phyloP scores from a whole-genome alignment of 2,888 invertebrate species.

The Sarcophaga caerulescens region DNA sequence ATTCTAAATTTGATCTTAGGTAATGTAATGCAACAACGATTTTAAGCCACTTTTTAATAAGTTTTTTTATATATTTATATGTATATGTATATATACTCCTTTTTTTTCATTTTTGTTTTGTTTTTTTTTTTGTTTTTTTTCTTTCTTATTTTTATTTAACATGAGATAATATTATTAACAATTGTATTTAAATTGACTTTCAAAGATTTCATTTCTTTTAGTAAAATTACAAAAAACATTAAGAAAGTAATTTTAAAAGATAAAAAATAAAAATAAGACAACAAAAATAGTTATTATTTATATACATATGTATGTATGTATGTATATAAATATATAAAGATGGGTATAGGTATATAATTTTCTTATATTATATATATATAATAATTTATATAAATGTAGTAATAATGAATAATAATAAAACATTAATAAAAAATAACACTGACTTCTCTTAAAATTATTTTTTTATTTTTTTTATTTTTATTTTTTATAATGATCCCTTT shows the following conservation, averaged over 20 bases:
- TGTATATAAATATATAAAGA: too few species aligned
- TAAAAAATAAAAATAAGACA: background rate
- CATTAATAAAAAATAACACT: slow-evolving; percentile 52
- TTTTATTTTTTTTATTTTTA: slow-evolving; percentile 3
- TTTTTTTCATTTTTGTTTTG: too few species aligned
- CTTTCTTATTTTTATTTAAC: too few species aligned
- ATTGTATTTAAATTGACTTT: slow-evolving; percentile 50
- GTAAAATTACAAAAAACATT: slow-evolving; percentile 33
- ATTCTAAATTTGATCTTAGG: too few species aligned
- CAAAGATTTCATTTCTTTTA: background rate
- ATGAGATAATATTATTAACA: background rate
- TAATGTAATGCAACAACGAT: too few species aligned
- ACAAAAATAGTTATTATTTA: background rate
- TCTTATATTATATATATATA: background rate
- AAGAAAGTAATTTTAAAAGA: background rate
- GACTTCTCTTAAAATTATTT: slow-evolving; percentile 15
- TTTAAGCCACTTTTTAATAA: too few species aligned
- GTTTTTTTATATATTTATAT: too few species aligned
- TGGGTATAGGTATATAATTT: background rate
- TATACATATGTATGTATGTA: slow-evolving; percentile 22
- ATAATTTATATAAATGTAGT: background rate
- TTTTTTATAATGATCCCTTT: slow-evolving; percentile 28
- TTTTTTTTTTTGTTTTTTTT: too few species aligned
- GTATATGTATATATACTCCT: too few species aligned
- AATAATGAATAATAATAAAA: slow-evolving; percentile 28